phyloP scores from a whole-genome alignment of 2,797 vertebrate species.

The Cuniculus paca region DNA sequence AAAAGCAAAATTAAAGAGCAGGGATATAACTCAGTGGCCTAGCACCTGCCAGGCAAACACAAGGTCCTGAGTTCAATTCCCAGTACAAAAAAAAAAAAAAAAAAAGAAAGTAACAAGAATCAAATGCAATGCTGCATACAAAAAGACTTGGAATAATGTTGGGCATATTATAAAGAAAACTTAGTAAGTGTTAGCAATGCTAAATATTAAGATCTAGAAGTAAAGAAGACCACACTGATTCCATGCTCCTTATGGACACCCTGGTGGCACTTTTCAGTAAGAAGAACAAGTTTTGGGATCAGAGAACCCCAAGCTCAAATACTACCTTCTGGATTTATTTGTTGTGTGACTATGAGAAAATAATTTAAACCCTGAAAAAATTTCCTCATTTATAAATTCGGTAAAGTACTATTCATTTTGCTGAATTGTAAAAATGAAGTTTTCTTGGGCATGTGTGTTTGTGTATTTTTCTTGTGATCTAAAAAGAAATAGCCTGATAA shows the following conservation, averaged over 20 bases:
- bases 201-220: not conserved
- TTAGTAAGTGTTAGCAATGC: not conserved
- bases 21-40: no score
- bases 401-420: not conserved
- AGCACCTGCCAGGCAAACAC: no score
- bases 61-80: no score
- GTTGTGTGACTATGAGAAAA: not conserved
- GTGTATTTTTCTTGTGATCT: conserved; percentile 5
- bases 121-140: no score
- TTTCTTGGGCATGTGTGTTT: no score
- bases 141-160: not conserved
- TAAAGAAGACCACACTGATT: not conserved
- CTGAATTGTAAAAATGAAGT: not conserved
- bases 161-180: not conserved
- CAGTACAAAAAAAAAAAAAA: no score
- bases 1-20: not conserved
- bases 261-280: not conserved
- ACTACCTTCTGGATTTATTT: not conserved
- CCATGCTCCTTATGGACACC: not conserved
- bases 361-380: not conserved
- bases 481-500: not conserved
- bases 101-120: no score
- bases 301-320: conserved; percentile 1
- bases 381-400: not conserved
- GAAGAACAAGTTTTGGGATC: not conserved